A percentile compares a stretch with the other conserved stretches of the same genome.
phyloP scores from a whole-genome alignment of 2,797 vertebrate species.

The Morus bassanus region DNA sequence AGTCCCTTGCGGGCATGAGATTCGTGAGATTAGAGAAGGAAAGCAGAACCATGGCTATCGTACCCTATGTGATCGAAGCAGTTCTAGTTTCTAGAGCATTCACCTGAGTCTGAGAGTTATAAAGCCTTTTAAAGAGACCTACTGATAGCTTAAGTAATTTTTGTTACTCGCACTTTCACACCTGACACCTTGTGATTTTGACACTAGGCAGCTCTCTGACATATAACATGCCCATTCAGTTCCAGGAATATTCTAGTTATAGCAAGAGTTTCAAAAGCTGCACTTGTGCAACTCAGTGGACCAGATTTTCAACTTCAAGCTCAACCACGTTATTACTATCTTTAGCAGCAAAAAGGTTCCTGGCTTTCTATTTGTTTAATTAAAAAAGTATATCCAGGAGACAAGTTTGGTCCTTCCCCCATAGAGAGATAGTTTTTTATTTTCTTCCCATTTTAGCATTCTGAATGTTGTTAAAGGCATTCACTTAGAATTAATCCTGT shows the following conservation, averaged over 20 bases:
- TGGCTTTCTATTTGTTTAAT: not conserved
- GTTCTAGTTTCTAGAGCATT: not conserved
- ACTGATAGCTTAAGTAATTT: not conserved
- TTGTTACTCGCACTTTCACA: not conserved
- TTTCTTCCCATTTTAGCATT: not conserved
- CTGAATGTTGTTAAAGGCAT: not conserved
- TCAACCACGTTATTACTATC: not conserved
- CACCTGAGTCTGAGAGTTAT: not conserved
- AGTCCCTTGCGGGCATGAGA: not conserved
- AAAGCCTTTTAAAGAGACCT: not conserved
- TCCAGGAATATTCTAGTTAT: not conserved
- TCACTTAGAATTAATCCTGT: not conserved
- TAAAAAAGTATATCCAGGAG: not conserved
- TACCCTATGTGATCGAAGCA: not conserved
- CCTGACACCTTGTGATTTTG: not conserved
- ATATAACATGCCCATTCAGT: not conserved
- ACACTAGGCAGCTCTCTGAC: not conserved
- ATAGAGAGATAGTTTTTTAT: accelerated
- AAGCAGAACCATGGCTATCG: not conserved
- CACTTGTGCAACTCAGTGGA: not conserved
- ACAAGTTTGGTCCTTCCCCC: not conserved
- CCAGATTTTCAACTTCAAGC: not conserved
- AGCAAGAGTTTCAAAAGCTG: not conserved
- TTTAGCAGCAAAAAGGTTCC: not conserved
- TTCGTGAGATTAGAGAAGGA: not conserved